Evolutionary conservation across 1,140 invertebrate genomes (phyloP).

Genomic region (Drosophila truncata): DNA sequence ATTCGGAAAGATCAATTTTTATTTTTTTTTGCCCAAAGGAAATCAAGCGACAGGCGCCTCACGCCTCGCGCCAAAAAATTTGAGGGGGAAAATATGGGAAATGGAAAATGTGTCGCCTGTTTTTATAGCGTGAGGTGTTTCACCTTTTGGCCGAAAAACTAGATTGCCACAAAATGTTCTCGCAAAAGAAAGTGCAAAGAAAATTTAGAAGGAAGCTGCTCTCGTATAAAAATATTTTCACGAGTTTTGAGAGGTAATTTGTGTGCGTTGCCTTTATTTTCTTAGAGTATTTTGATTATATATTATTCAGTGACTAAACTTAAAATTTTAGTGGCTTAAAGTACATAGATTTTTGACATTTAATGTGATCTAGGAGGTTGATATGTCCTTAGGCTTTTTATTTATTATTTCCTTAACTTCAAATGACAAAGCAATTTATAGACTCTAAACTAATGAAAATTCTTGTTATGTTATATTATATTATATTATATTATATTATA

Average conservation of each 20-base stretch:
- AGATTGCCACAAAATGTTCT: slow-evolving; percentile 9
- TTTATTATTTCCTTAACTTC: not conserved
- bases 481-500: not conserved
- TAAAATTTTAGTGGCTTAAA: not conserved
- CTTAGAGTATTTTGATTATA: not conserved
- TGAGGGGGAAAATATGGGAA: slow-evolving; percentile 8
- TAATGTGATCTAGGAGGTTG: too few species aligned
- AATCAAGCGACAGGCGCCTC: slow-evolving; percentile 63
- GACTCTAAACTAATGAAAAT: too few species aligned
- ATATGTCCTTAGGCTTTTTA: not conserved
- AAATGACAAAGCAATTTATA: too few species aligned
- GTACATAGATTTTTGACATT: not conserved
- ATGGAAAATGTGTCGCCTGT: slow-evolving; percentile 65
- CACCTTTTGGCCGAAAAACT: slow-evolving; percentile 68
- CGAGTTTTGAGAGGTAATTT: not conserved
- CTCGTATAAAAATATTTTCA: not conserved
- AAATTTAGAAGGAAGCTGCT: not conserved
- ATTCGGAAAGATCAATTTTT: slow-evolving; percentile 35
- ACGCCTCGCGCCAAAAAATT: slow-evolving; percentile 51
- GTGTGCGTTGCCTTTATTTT: not conserved
- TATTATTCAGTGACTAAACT: not conserved
- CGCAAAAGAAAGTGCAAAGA: not conserved
- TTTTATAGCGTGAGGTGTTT: slow-evolving; percentile 65
- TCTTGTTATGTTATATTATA: too few species aligned
- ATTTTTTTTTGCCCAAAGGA: slow-evolving; percentile 39